Percentiles rank a stretch among this genome's conserved stretches.
phyloP scores from a whole-genome alignment of 2,797 vertebrate species.

The Xenopus petersii region DNA sequence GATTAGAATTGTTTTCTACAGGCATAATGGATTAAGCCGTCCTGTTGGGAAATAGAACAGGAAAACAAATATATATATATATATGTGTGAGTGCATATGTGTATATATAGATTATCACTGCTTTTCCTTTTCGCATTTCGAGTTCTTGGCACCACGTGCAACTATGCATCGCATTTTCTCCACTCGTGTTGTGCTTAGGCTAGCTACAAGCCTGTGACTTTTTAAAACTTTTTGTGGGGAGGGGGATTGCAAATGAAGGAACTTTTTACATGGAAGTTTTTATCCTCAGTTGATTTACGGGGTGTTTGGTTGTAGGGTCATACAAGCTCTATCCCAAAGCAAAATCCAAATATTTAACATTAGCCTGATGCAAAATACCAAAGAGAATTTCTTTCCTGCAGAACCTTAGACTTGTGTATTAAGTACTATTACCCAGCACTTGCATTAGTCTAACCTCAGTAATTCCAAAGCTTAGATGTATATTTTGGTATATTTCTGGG shows the following conservation, averaged over 20 bases:
- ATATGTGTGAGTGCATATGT: neutral
- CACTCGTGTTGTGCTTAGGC: slow-evolving; percentile 79
- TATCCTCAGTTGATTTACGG: slow-evolving; percentile 72
- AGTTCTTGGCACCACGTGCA: slow-evolving; percentile 84
- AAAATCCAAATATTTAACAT: slow-evolving; percentile 99
- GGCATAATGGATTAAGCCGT: slow-evolving; percentile 80
- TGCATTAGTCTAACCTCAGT: slow-evolving; percentile 91
- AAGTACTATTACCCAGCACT: slow-evolving; percentile 87
- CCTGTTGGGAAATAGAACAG: slow-evolving; percentile 62
- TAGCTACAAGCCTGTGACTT: slow-evolving; percentile 88
- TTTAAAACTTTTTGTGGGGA: slow-evolving; percentile 74
- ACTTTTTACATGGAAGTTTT: slow-evolving; percentile 80
- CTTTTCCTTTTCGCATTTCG: slow-evolving; percentile 43
- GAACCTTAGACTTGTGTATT: slow-evolving; percentile 95
- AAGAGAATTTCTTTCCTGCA: slow-evolving; percentile 91
- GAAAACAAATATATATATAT: slow-evolving; percentile 44
- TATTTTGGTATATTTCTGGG: slow-evolving; percentile 99
- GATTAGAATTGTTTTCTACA: slow-evolving; percentile 58
- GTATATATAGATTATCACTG: neutral
- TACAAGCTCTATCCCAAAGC: slow-evolving; percentile 99
- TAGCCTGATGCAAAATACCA: slow-evolving; percentile 99
- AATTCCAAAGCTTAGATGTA: slow-evolving; percentile 99
- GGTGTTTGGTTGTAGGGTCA: slow-evolving; percentile 83
- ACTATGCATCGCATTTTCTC: slow-evolving; percentile 95
- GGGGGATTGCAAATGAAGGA: slow-evolving; percentile 69